phyloP scores from a whole-genome alignment of 1,140 invertebrate species.

The Neodiprion lecontei region DNA sequence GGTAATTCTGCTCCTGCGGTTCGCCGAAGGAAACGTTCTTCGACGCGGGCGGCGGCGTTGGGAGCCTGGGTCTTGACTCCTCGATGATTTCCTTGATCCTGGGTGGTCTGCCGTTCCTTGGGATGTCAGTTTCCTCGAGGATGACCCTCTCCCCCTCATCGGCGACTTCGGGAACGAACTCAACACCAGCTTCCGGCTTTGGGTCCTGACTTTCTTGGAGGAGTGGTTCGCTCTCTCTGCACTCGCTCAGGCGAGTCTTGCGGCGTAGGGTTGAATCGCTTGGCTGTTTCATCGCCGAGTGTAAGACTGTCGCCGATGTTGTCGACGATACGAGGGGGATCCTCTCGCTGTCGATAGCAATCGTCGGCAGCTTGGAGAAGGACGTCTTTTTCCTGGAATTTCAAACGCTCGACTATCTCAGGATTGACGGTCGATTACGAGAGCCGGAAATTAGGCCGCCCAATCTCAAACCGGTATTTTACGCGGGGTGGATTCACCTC shows the following conservation, averaged over 20 bases:
- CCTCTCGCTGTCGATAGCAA: slow-evolving; percentile 44
- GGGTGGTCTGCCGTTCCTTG: slow-evolving; percentile 31
- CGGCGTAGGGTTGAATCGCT: slow-evolving; percentile 23
- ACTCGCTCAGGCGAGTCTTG: slow-evolving; percentile 20
- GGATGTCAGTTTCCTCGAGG: slow-evolving; percentile 46
- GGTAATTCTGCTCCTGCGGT: slow-evolving; percentile 48
- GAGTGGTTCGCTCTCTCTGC: slow-evolving; percentile 40
- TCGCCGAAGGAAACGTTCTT: slow-evolving; percentile 62
- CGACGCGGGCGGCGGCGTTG: slow-evolving; percentile 51
- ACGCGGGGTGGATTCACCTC: too few species aligned
- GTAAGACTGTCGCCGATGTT: slow-evolving; percentile 13
- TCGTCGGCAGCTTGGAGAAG: slow-evolving; percentile 46
- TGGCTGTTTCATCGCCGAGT: slow-evolving; percentile 5
- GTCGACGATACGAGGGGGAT: slow-evolving; percentile 35
- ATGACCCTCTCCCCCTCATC: slow-evolving; percentile 50
- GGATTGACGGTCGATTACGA: slow-evolving; percentile 37
- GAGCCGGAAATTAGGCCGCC: slow-evolving; percentile 23
- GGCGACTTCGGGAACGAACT: slow-evolving; percentile 45
- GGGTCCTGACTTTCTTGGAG: slow-evolving; percentile 34
- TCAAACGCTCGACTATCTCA: slow-evolving; percentile 45
- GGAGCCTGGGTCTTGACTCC: slow-evolving; percentile 44
- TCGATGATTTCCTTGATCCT: slow-evolving; percentile 33
- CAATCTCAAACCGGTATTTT: slow-evolving; percentile 1
- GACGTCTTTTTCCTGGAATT: slow-evolving; percentile 54
- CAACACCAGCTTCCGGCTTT: slow-evolving; percentile 33